phyloP scores from a whole-genome alignment of 2,888 invertebrate species.

The Teleiodes luculella region DNA sequence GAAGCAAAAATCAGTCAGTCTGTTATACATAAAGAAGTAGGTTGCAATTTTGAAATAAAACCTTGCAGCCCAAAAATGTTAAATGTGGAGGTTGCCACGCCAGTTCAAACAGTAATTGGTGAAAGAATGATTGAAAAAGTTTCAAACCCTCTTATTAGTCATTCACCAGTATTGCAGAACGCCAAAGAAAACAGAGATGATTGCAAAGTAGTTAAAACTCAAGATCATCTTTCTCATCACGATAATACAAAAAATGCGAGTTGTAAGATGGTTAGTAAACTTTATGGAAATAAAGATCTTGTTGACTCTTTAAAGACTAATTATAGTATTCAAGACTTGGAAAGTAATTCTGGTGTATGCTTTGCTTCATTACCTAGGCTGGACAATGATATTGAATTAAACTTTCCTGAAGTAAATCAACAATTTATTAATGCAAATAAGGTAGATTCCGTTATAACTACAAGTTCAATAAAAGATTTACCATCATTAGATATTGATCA shows the following conservation, averaged over 20 bases:
- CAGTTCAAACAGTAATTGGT: conserved; percentile 54
- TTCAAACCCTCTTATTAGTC: conserved; percentile 51
- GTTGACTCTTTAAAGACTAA: conserved; percentile 48
- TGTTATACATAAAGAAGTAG: conserved; percentile 75
- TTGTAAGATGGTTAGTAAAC: conserved; percentile 62
- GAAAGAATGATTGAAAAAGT: conserved; percentile 70
- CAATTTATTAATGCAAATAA: conserved; percentile 73
- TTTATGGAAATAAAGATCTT: conserved; percentile 41
- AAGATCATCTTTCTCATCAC: conserved; percentile 31
- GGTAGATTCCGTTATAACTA: conserved; percentile 38
- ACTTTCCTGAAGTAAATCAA: conserved; percentile 72
- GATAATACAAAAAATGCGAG: conserved; percentile 45
- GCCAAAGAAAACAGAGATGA: conserved; percentile 38
- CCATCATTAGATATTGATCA: conserved; percentile 38
- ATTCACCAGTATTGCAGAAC: conserved; percentile 39
- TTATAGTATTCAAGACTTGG: conserved; percentile 64
- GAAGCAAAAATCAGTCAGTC: conserved; percentile 77
- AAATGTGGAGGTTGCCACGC: conserved; percentile 65
- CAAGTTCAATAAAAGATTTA: conserved; percentile 34
- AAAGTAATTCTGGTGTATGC: conserved; percentile 65
- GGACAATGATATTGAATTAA: conserved; percentile 71
- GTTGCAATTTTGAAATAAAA: conserved; percentile 75
- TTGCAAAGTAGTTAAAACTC: conserved; percentile 36
- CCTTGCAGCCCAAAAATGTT: conserved; percentile 75
- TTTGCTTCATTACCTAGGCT: conserved; percentile 65